Evolutionary conservation across 2,888 invertebrate genomes (phyloP), one percentile per base, ranked within the genome.

Genomic region (Calephelis perditalis): DNA sequence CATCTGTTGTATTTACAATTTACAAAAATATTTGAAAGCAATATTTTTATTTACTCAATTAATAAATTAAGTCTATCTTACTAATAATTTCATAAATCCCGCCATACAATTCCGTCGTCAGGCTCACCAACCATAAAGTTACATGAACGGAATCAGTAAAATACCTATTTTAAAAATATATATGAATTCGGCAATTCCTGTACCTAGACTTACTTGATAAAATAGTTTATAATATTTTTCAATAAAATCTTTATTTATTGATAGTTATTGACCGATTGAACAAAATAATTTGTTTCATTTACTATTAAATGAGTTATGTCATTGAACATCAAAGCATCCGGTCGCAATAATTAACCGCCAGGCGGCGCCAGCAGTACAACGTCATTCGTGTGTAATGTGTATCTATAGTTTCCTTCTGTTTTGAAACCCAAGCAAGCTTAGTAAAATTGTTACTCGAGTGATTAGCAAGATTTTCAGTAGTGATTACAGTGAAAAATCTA

Each of bases 341-440:
- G 82, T 77, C 72, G 70, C 73, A 59, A 65, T 70, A 77, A 77
- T 75, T 75, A 63, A 71, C 75, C 87, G 78, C 84, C 75, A 84
- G 89, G 71, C 81, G 81, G 86, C 88, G 88, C 84, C 77, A 76
- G 78, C 77, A 71, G 79, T 82, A 80, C 82, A 79, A 86, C 86
- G 88, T 90, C 89, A 87, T 83, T 87, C 84, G 85, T 85, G 69
- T 72, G 71, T 72, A 72, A 74, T 74, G 75, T 76, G 89, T 89
- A 87, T 89, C 84, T 88, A 84, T 87, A 88, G 86, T 88, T 88
- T 87, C 91, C 88, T 91, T 90, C 91, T 91, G 91, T 91, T 91
- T 91, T 91, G 91, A 91, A 91, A 91, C 89, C 91, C 90, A 91
- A 91, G 91, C 91, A 90, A 91, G 91, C 91, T 86, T 86, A 76